phyloP scores from a whole-genome alignment of 1,140 invertebrate species.

The Uloborus diversus region DNA sequence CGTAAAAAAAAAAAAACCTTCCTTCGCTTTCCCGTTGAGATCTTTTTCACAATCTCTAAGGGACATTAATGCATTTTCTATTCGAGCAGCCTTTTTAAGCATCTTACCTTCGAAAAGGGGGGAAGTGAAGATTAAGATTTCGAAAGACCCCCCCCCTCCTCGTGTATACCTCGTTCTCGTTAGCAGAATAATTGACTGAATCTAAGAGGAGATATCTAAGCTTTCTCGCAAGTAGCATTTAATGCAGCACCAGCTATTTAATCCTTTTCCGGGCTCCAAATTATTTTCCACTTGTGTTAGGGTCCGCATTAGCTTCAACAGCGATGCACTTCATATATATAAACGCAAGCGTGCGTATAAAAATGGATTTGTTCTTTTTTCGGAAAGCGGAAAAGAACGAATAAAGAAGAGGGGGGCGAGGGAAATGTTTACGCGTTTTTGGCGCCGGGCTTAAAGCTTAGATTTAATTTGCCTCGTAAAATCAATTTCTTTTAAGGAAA shows the following conservation, averaged over 20 bases:
- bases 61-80: constrained; percentile 10
- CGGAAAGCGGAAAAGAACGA: not conserved
- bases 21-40: not conserved
- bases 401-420: constrained; percentile 2
- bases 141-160: not conserved
- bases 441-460: not conserved
- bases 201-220: constrained; percentile 15
- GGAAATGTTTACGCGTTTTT: constrained; percentile 44
- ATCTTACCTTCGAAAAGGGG: constrained; percentile 7
- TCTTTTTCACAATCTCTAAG: not conserved
- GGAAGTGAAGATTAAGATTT: constrained; percentile 35
- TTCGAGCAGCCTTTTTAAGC: constrained; percentile 15
- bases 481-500: constrained; percentile 46
- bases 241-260: constrained; percentile 47
- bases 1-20: not conserved
- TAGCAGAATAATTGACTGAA: constrained; percentile 56
- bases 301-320: constrained; percentile 25
- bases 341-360: not conserved
- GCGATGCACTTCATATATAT: no score
- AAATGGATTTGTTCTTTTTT: not conserved
- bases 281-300: constrained; percentile 37
- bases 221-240: constrained; percentile 35
- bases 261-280: constrained; percentile 24
- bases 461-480: constrained; percentile 55
- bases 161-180: constrained; percentile 41